Evolutionary conservation across 2,888 invertebrate genomes (phyloP).

Genomic region (Neoaliturus tenellus): DNA sequence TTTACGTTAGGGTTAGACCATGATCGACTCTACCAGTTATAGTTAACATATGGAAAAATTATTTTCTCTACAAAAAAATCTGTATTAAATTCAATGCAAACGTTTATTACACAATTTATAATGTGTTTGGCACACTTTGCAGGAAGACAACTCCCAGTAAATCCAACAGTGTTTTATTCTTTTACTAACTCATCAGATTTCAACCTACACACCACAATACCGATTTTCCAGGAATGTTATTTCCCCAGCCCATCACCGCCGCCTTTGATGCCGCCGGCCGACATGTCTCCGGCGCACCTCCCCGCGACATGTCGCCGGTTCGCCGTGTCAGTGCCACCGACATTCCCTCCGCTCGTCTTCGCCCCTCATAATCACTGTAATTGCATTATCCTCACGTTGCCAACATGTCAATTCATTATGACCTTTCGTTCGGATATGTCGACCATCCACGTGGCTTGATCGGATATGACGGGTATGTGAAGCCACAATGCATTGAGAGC

Average conservation of each 20-base stretch:
- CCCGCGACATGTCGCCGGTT: not conserved
- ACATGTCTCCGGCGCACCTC: not conserved
- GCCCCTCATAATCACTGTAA: not conserved
- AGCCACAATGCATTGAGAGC: too few relatives aligned
- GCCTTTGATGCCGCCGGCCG: not conserved
- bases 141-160: not conserved
- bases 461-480: too few relatives aligned
- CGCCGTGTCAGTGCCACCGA: not conserved
- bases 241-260: not conserved
- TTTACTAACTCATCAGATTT: not conserved
- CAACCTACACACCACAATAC: not conserved
- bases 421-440: not conserved
- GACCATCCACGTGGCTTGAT: too few relatives aligned
- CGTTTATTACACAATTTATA: too few relatives aligned
- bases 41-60: too few relatives aligned
- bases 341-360: not conserved
- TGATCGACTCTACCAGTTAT: too few relatives aligned
- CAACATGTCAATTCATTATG: not conserved
- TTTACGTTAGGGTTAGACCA: too few relatives aligned
- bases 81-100: too few relatives aligned
- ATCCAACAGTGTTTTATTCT: not conserved
- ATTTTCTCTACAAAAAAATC: too few relatives aligned
- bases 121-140: not conserved
- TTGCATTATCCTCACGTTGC: not conserved
- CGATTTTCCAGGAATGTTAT: not conserved